These are phyloP conservation scores for Digitonthophagus gazella DNA, from an alignment of 2,888 invertebrate genomes.

Conservation along the genomic window DNA sequence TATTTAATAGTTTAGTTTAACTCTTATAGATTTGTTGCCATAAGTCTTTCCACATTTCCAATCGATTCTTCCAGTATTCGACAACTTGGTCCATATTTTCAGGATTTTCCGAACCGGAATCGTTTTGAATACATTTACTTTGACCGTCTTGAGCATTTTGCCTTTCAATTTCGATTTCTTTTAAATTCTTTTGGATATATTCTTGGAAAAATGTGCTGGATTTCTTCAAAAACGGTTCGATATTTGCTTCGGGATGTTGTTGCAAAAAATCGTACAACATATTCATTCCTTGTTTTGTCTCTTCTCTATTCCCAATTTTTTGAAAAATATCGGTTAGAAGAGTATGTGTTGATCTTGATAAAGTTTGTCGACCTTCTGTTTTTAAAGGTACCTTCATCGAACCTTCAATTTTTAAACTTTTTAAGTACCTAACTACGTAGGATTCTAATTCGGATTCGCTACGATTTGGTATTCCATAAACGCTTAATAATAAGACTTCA, in stretches of 20 bases:
- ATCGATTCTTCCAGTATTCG: conserved; percentile 43
- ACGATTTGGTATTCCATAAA: conserved; percentile 72
- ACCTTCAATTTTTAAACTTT: conserved; percentile 50
- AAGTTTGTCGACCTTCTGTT: conserved; percentile 47
- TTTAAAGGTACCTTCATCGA: conserved; percentile 48
- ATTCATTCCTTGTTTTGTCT: conserved; percentile 76
- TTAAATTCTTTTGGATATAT: conserved; percentile 77
- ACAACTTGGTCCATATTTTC: conserved; percentile 30
- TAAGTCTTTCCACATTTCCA: conserved; percentile 42
- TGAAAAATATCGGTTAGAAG: conserved; percentile 86
- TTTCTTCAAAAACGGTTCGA: conserved; percentile 79
- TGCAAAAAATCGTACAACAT: conserved; percentile 78
- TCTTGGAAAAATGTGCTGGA: conserved; percentile 84
- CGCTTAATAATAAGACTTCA: conserved; percentile 73
- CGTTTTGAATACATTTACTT: conserved; percentile 17
- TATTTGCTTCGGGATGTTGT: conserved; percentile 80
- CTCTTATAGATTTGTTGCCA: conserved; percentile 34
- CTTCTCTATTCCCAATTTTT: conserved; percentile 86
- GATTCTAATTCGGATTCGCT: conserved; percentile 83
- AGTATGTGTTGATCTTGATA: conserved; percentile 81
- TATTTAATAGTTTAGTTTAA: conserved; percentile 2
- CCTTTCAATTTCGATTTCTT: conserved; percentile 54
- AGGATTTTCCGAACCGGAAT: conserved; percentile 8
- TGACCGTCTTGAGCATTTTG: conserved; percentile 30
- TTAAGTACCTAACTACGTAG: conserved; percentile 79